Percentiles rank a stretch among this genome's conserved stretches.
These are phyloP conservation scores for Tridacna crocea DNA, from an alignment of 2,888 invertebrate species.

Conservation along the genomic window DNA sequence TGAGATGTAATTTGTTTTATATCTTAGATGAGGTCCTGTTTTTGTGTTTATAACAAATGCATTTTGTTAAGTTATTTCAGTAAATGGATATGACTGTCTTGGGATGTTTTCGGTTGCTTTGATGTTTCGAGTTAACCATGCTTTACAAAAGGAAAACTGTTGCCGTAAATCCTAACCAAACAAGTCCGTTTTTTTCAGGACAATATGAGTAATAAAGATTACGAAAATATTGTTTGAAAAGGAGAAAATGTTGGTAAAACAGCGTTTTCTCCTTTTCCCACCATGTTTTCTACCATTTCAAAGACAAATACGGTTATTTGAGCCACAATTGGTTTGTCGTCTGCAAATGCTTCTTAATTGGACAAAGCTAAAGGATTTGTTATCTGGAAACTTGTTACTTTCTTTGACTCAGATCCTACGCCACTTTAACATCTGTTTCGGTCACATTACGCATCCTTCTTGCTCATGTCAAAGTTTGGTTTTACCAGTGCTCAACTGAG, in stretches of 20 bases:
- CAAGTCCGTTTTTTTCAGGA: not conserved
- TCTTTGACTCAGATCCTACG: no score
- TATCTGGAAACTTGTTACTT: no score
- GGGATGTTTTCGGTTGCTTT: not conserved
- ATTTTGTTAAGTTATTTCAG: not conserved
- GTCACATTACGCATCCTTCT: no score
- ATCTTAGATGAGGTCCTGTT: constrained; percentile 11
- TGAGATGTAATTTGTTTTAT: constrained; percentile 22
- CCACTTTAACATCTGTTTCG: no score
- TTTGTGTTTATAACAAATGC: constrained; percentile 13
- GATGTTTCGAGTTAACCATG: no score
- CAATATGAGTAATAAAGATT: not conserved
- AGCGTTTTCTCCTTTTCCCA: not conserved
- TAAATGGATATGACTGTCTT: not conserved
- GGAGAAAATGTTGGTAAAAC: not conserved
- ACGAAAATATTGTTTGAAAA: not conserved
- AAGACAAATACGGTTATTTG: no score
- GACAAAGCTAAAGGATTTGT: no score
- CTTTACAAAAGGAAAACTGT: no score
- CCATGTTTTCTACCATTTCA: not conserved
- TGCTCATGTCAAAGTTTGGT: no score
- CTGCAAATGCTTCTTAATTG: no score
- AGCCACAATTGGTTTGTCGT: no score
- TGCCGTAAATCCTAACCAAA: not conserved
- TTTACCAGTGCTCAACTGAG: no score